Base-by-base conservation (phyloP, 2,888 invertebrate genomes). In the Hanleya hanleyi region DNA sequence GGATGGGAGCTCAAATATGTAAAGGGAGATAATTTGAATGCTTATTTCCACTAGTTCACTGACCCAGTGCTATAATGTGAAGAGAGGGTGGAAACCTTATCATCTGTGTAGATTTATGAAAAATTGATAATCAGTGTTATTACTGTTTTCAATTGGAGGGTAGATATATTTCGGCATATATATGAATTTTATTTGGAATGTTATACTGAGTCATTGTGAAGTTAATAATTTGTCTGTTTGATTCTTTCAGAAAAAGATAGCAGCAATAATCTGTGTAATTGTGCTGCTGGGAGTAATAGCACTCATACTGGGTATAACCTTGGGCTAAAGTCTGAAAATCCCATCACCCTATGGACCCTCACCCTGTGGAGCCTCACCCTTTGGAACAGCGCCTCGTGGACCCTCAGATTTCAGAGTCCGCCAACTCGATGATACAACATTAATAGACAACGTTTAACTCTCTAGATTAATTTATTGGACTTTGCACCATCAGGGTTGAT, bases 181-280 rank as follows among this genome's bases (percentile, higher is more conserved):
- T 32, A 69, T 68, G 69, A 33, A 69, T 67, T 68, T 22, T 69
- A 66, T 26, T 47, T 35, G n/a, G 15, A 22, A 72, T 29, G 18
- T 22, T 64, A 12, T 12, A 15, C 18, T 18, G 15, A n/a, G 12
- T 67, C 12, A 12, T 67, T 18, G 12, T 15, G 15, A 41, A 15
- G n/a, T 15, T 41, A n/a, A 15, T 41, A n/a, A 15, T 41, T 5
- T 32, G 7, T 73, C 78, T 81, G 77, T 80, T 82, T 83, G 81
- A 80, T 50, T 77, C 69, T 86, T 87, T 81, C 88, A 90, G 90
- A 90, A 90, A 86, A 86, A 89, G 84, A 88, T 90, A 69, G 80
- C 87, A 77, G 88, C 89, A 65, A 82, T 89, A 71, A 83, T 89
- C 68, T 88, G 88, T 82, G 80, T 89, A 69, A 77, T 87, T 69